Conservation (phyloP, 2,888 invertebrate species). For the Clivina fossor region DNA sequence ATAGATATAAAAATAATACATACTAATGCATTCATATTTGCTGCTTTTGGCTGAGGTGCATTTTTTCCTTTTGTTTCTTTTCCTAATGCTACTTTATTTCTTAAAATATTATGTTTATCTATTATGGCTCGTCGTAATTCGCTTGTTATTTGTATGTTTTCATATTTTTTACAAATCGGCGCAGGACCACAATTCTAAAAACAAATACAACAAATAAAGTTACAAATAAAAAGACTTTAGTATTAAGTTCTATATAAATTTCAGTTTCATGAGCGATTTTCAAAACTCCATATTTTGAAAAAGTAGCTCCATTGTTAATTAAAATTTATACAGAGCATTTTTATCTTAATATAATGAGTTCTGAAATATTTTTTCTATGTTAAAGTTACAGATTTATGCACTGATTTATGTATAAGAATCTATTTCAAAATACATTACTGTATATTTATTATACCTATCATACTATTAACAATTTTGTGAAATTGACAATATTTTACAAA, state of each 20-base stretch:
- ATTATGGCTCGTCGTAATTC: constrained; percentile 47
- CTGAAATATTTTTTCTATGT: too few species aligned
- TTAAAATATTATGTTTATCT: constrained; percentile 49
- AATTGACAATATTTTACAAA: too few species aligned
- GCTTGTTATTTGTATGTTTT: constrained; percentile 42
- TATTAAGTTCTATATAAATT: background rate
- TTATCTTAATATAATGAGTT: too few species aligned
- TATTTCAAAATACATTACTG: too few species aligned
- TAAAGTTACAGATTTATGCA: too few species aligned
- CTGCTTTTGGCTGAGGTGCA: constrained; percentile 48
- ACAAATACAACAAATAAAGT: constrained; percentile 16
- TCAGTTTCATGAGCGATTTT: too few species aligned
- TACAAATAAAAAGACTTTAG: background rate
- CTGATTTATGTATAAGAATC: too few species aligned
- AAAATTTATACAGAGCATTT: too few species aligned
- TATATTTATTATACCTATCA: too few species aligned
- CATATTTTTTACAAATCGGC: constrained; percentile 39
- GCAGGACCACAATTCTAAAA: constrained; percentile 48
- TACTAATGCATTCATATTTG: constrained; percentile 50
- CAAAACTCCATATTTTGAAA: too few species aligned
- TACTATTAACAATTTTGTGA: too few species aligned
- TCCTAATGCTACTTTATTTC: constrained; percentile 49
- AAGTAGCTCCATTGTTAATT: too few species aligned
- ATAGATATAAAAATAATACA: constrained; percentile 25
- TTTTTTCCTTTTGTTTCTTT: constrained; percentile 43